Evolutionary conservation across 2,113 vertebrate genomes (phyloP).

Genomic region (Anhinga anhinga): DNA sequence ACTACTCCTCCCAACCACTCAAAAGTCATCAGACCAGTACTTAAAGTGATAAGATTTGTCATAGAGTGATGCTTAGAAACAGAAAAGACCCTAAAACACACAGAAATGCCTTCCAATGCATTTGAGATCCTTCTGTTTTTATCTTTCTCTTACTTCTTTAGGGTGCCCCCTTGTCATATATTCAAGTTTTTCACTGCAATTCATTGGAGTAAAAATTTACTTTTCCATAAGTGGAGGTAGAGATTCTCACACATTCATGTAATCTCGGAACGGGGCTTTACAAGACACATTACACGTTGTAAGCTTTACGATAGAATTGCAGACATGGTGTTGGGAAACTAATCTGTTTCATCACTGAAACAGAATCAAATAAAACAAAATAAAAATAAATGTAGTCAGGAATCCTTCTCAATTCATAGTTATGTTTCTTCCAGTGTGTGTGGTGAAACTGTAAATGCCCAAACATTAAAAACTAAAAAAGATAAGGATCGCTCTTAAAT

Average conservation of each 20-base stretch:
- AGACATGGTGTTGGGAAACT: neutral
- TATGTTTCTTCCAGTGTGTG: neutral
- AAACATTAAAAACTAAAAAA: neutral
- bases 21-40: neutral
- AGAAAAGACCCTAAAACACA: neutral
- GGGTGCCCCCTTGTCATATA: neutral
- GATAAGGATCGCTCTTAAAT: neutral
- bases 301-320: neutral
- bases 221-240: neutral
- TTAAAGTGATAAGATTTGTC: neutral
- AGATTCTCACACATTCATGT: neutral
- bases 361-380: neutral
- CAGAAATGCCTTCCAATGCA: neutral
- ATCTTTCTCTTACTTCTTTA: neutral
- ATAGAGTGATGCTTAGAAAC: neutral
- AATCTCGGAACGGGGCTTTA: neutral
- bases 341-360: neutral
- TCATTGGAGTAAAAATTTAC: neutral
- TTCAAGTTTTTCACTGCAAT: neutral
- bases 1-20: neutral
- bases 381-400: neutral
- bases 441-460: neutral
- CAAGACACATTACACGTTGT: neutral
- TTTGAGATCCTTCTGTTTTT: neutral
- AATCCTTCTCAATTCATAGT: neutral